Evolutionary conservation across 2,888 invertebrate species (phyloP).

Genomic region (Eretmocerus hayati): DNA sequence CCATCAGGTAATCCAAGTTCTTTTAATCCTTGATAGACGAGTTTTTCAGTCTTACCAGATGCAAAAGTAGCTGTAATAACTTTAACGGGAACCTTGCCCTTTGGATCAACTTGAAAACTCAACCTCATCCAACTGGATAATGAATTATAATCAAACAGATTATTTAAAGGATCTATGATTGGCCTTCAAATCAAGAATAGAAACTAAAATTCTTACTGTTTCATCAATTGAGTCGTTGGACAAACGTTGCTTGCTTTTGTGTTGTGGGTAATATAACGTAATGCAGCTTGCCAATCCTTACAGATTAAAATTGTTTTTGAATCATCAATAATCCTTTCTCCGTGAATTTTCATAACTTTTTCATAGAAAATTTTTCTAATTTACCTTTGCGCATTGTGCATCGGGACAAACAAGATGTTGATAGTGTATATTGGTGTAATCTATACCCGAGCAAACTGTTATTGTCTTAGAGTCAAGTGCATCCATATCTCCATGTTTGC

Average conservation of each 20-base stretch:
- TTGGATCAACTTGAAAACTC: constrained; percentile 56
- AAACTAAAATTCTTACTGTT: constrained; percentile 67
- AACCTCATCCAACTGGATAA: constrained; percentile 59
- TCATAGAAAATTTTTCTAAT: no score
- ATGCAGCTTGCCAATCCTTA: constrained; percentile 86
- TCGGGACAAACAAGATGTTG: constrained; percentile 56
- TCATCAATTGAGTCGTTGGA: constrained; percentile 90
- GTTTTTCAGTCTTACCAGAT: constrained; percentile 64
- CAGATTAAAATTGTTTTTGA: constrained; percentile 4
- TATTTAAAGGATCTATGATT: not conserved
- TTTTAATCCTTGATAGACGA: constrained; percentile 59
- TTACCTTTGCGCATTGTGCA: constrained; percentile 55
- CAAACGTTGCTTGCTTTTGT: constrained; percentile 95
- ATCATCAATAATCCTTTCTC: no score
- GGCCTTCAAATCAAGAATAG: not conserved
- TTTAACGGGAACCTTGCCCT: constrained; percentile 60
- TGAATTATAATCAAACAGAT: not conserved
- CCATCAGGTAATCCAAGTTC: constrained; percentile 57
- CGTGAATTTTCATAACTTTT: no score
- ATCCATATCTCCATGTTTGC: constrained; percentile 46
- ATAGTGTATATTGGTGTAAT: constrained; percentile 61
- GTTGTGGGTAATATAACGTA: constrained; percentile 89
- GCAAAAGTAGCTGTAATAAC: constrained; percentile 63
- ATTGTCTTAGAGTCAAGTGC: constrained; percentile 57
- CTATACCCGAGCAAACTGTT: constrained; percentile 59